phyloP scores from a whole-genome alignment of 2,113 vertebrate species.

The Podiceps cristatus region DNA sequence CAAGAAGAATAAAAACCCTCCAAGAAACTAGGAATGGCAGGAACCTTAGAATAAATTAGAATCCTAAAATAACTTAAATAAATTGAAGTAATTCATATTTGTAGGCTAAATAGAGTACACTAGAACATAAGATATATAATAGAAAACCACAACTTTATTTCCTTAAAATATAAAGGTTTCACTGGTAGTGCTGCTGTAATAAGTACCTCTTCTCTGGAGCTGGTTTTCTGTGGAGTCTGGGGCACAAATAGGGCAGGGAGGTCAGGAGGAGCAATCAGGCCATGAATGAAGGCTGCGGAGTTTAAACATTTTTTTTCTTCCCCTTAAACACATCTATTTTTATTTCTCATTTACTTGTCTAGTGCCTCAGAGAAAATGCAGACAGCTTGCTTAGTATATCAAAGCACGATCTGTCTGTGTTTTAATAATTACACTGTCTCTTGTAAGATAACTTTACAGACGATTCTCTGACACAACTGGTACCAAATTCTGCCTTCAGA shows the following conservation, averaged over 20 bases:
- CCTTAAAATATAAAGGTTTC: not conserved
- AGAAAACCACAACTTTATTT: not conserved
- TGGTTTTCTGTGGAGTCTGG: not conserved
- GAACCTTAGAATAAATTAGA: not conserved
- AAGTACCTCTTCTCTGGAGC: not conserved
- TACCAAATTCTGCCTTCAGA: not conserved
- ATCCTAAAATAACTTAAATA: not conserved
- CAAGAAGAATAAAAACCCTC: not conserved
- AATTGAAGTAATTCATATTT: not conserved
- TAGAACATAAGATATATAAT: not conserved
- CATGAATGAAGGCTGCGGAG: not conserved
- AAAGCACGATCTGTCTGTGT: constrained; percentile 24
- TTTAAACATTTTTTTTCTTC: not conserved
- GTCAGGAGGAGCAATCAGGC: not conserved
- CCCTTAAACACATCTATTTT: constrained; percentile 10
- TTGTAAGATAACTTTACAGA: constrained; percentile 20
- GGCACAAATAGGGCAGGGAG: not conserved
- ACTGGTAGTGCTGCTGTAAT: not conserved
- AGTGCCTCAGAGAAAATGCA: not conserved
- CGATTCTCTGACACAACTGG: not conserved
- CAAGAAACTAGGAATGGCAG: not conserved
- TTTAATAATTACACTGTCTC: constrained; percentile 48
- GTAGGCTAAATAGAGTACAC: not conserved
- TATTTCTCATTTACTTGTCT: constrained; percentile 28
- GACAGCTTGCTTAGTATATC: constrained; percentile 25